phyloP scores from a whole-genome alignment of 2,113 vertebrate genomes.

The Hirundichthys speculiger region DNA sequence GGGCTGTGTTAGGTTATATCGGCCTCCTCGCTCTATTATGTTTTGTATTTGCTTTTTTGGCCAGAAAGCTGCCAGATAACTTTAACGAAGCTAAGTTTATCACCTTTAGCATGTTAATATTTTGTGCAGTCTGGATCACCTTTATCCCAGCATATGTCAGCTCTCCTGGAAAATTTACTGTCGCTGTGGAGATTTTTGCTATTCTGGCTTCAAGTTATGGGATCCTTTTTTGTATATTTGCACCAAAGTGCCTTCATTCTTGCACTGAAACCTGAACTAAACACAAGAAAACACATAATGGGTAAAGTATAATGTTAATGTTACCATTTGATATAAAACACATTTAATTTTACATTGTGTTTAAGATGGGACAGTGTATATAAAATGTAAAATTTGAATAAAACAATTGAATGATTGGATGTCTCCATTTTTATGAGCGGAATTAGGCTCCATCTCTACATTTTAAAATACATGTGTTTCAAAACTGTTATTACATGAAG shows the following conservation, averaged over 20 bases:
- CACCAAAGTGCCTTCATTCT: conserved; percentile 75
- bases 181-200: conserved; percentile 80
- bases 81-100: conserved; percentile 75
- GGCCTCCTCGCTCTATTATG: conserved; percentile 63
- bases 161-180: conserved; percentile 77
- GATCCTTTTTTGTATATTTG: conserved; percentile 71
- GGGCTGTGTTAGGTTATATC: conserved; percentile 71
- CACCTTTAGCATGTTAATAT: conserved; percentile 76
- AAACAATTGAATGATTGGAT: too few species aligned
- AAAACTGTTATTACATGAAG: too few species aligned
- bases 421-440: too few species aligned
- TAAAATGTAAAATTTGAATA: too few species aligned
- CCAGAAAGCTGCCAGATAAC: conserved; percentile 68
- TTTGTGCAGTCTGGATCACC: conserved; percentile 74
- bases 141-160: conserved; percentile 79
- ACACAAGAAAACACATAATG: conserved; percentile 72
- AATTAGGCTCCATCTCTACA: too few species aligned
- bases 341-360: too few species aligned
- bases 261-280: conserved; percentile 67
- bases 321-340: not conserved
- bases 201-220: conserved; percentile 77
- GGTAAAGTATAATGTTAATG: conserved; percentile 41
- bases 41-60: conserved; percentile 69
- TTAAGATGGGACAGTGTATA: too few species aligned
- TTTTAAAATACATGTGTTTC: too few species aligned